These are phyloP conservation scores for Drosophila santomea DNA, from an alignment of 1,140 invertebrate species.

Conservation along the genomic window DNA sequence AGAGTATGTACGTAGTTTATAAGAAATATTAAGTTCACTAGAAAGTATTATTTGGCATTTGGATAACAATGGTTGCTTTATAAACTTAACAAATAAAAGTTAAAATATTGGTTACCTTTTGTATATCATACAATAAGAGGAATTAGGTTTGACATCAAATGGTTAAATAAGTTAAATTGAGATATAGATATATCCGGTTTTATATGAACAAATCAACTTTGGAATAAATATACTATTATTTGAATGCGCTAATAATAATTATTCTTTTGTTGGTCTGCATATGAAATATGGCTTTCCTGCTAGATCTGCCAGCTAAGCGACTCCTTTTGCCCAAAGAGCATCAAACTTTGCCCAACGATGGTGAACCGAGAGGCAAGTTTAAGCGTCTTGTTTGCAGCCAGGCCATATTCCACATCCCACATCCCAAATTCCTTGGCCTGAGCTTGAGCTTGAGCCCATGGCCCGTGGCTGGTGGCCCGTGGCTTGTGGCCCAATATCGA, in stretches of 20 bases:
- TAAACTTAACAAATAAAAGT: too few relatives aligned
- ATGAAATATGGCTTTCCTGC: neutral
- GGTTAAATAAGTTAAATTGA: too few relatives aligned
- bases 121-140: too few relatives aligned
- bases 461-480: conserved; percentile 11
- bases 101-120: too few relatives aligned
- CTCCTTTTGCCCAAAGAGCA: conserved; percentile 3
- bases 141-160: too few relatives aligned
- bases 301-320: neutral
- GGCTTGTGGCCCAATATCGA: conserved; percentile 56
- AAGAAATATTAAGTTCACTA: neutral
- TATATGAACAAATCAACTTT: too few relatives aligned
- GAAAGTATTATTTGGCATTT: neutral
- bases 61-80: too few relatives aligned
- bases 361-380: conserved; percentile 25
- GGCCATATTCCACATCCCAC: conserved; percentile 30
- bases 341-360: conserved; percentile 3
- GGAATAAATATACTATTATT: too few relatives aligned
- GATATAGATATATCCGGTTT: too few relatives aligned
- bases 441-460: conserved; percentile 8
- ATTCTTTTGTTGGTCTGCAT: too few relatives aligned
- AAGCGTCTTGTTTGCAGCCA: conserved; percentile 65
- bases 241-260: too few relatives aligned
- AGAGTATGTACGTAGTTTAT: neutral
- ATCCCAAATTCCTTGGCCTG: conserved; percentile 24